Conservation (phyloP, 1,140 invertebrate species). For the Drosophila baimaii region DNA sequence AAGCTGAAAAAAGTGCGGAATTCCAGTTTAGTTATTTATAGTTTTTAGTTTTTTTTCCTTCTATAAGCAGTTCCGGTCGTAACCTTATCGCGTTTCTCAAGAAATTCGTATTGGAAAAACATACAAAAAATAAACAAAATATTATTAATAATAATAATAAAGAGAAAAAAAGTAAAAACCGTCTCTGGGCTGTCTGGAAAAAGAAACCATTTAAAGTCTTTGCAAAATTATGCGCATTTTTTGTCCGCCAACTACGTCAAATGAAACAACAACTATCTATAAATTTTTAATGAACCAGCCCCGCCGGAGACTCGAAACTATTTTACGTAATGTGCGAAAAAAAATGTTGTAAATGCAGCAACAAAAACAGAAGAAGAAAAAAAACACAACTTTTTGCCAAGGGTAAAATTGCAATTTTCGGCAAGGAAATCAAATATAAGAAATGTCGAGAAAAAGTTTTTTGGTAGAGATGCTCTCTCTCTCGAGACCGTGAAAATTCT, state of each 20-base stretch:
- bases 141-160: background rate
- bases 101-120: constrained; percentile 34
- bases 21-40: constrained; percentile 45
- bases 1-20: constrained; percentile 37
- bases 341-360: constrained; percentile 39
- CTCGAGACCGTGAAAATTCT: constrained; percentile 67
- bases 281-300: constrained; percentile 44
- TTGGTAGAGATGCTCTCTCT: constrained; percentile 34
- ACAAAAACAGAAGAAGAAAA: constrained; percentile 7
- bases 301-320: constrained; percentile 31
- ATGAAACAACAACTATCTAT: constrained; percentile 30
- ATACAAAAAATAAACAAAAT: constrained; percentile 24
- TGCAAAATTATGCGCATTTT: constrained; percentile 53
- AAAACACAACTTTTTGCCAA: constrained; percentile 34
- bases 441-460: constrained; percentile 54
- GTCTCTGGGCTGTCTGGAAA: constrained; percentile 58
- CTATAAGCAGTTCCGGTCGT: constrained; percentile 64
- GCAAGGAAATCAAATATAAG: constrained; percentile 37
- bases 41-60: constrained; percentile 34
- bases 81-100: constrained; percentile 54
- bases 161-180: constrained; percentile 23
- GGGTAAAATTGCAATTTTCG: constrained; percentile 39
- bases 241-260: constrained; percentile 38
- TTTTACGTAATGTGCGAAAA: constrained; percentile 52
- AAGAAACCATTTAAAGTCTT: constrained; percentile 10